A percentile compares a stretch with the other conserved stretches of the same genome.
Evolutionary conservation across 2,113 vertebrate genomes (phyloP).

Genomic region (Condylura cristata): DNA sequence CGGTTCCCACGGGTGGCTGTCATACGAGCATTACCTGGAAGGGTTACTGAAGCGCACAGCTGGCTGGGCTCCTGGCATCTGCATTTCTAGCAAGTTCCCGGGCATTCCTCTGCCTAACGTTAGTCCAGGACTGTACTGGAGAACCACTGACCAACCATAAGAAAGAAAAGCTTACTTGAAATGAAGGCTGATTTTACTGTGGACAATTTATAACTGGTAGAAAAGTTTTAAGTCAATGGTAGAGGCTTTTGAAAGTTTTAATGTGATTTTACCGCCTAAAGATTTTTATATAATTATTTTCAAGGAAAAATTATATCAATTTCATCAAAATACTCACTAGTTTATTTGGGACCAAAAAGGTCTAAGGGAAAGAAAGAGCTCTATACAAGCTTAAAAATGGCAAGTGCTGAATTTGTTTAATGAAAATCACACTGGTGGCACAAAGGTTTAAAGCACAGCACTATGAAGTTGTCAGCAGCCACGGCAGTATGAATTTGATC

Average conservation of each 20-base stretch:
- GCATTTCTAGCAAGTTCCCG: neutral
- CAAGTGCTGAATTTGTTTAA: neutral
- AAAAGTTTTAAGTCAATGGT: conserved; percentile 4
- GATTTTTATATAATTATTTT: conserved; percentile 14
- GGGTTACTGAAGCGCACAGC: too few relatives aligned
- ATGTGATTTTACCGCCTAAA: too few relatives aligned
- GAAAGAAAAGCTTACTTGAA: conserved; percentile 7
- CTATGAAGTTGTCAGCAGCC: too few relatives aligned
- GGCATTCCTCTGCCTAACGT: neutral
- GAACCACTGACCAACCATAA: neutral
- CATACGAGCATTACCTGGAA: too few relatives aligned
- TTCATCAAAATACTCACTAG: neutral
- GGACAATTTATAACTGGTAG: neutral
- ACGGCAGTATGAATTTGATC: too few relatives aligned
- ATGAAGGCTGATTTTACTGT: conserved; percentile 21
- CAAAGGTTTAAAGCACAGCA: too few relatives aligned
- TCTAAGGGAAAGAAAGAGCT: neutral
- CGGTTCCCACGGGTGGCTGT: too few relatives aligned
- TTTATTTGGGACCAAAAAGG: neutral
- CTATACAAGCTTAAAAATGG: neutral
- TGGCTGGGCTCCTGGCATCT: too few relatives aligned
- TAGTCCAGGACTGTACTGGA: neutral
- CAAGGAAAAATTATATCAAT: neutral
- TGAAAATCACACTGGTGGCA: neutral
- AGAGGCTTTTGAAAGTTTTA: neutral